phyloP scores from a whole-genome alignment of 2,888 invertebrate genomes.

The Coelinius sp. region DNA sequence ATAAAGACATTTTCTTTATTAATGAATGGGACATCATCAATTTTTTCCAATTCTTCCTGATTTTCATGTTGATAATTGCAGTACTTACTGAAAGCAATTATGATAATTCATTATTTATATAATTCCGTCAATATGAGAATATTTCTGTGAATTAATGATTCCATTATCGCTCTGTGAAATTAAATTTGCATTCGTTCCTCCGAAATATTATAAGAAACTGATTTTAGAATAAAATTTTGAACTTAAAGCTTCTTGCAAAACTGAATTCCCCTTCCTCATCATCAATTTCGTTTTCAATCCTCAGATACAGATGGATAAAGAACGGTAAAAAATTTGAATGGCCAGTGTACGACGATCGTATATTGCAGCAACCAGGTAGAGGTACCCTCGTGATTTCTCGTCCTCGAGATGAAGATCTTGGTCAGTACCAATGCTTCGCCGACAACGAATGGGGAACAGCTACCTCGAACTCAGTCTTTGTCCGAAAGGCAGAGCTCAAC shows the following conservation, averaged over 20 bases:
- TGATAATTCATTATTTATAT: too few relatives aligned
- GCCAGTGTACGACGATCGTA: conserved; percentile 94
- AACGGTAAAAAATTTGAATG: conserved; percentile 96
- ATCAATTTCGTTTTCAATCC: too few relatives aligned
- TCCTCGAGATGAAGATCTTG: conserved; percentile 92
- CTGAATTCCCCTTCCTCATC: background rate
- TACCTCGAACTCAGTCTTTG: conserved; percentile 93
- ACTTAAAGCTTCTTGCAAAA: background rate
- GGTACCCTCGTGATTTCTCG: conserved; percentile 93
- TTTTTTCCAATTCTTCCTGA: too few relatives aligned
- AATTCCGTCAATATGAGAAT: too few relatives aligned
- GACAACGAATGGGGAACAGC: conserved; percentile 94
- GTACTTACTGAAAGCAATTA: background rate
- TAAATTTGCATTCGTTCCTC: too few relatives aligned
- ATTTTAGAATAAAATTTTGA: background rate
- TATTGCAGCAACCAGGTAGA: conserved; percentile 93
- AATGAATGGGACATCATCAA: background rate
- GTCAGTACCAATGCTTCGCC: conserved; percentile 96
- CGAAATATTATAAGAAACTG: too few relatives aligned
- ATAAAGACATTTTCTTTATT: conserved; percentile 47
- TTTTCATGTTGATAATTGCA: background rate
- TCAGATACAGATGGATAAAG: conserved; percentile 92
- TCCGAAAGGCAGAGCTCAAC: conserved; percentile 91
- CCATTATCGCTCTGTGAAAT: too few relatives aligned
- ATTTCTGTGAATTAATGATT: too few relatives aligned